Conservation (phyloP, 2,797 vertebrate genomes). For the Phataginus tricuspis region DNA sequence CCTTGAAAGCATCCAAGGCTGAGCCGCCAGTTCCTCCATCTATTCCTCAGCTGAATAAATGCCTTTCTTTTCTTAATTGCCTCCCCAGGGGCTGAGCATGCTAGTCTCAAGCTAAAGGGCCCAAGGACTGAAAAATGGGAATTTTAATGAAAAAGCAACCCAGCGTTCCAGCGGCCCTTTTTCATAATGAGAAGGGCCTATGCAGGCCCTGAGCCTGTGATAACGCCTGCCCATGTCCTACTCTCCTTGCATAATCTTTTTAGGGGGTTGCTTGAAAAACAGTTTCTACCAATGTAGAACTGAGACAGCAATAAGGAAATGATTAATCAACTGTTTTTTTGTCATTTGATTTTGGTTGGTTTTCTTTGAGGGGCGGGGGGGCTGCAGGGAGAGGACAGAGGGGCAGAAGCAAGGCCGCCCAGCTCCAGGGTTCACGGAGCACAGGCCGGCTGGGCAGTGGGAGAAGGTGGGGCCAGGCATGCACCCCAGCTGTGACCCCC, state of each 20-base stretch:
- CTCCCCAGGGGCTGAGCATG: neutral
- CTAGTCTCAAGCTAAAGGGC: neutral
- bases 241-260: neutral
- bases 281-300: neutral
- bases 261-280: neutral
- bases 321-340: neutral
- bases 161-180: neutral
- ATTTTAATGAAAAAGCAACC: neutral
- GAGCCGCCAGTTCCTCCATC: neutral
- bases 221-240: neutral
- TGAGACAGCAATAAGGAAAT: neutral
- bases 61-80: constrained; percentile 47
- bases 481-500: too few species aligned
- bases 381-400: neutral
- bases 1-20: neutral
- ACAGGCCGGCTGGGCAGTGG: neutral
- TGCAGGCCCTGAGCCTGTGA: neutral
- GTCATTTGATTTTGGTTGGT: neutral
- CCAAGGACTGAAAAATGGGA: neutral
- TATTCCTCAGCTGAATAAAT: neutral
- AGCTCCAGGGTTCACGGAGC: neutral
- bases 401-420: too few species aligned
- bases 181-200: neutral
- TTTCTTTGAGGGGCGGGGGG: neutral
- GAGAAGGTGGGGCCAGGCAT: neutral